A percentile compares a stretch with the other conserved stretches of the same genome.
Evolutionary conservation across 2,113 vertebrate species (phyloP).

Genomic region (Meles meles): DNA sequence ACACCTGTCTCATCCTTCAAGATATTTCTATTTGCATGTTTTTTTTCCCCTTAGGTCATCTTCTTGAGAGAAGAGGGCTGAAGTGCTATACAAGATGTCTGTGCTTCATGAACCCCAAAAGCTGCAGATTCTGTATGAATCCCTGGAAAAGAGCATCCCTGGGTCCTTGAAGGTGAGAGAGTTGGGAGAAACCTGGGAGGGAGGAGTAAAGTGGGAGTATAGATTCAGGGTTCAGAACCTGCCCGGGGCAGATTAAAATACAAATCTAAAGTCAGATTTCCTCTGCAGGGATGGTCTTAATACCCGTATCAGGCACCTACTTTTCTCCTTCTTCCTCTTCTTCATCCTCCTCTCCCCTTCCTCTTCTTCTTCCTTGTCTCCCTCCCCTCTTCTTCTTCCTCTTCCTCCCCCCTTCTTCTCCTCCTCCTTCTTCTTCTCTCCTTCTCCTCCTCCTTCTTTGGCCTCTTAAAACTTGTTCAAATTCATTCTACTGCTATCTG

Average conservation of each 20-base stretch:
- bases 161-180: constrained; percentile 32
- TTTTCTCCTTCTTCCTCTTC: background rate
- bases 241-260: background rate
- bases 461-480: background rate
- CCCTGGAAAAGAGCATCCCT: background rate
- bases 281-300: background rate
- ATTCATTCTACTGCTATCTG: background rate
- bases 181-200: too few relatives aligned
- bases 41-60: background rate
- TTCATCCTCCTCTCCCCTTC: too few relatives aligned
- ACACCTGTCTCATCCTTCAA: background rate
- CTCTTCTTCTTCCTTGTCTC: background rate
- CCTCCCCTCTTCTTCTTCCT: background rate
- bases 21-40: background rate
- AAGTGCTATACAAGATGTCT: background rate
- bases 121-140: background rate
- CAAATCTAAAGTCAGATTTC: background rate
- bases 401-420: too few relatives aligned
- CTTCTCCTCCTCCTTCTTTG: too few relatives aligned
- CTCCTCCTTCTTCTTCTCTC: too few relatives aligned
- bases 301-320: background rate
- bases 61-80: background rate
- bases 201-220: background rate
- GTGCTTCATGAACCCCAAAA: background rate
- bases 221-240: background rate